Evolutionary conservation across 2,797 vertebrate species (phyloP).

Genomic region (Nasua narica): DNA sequence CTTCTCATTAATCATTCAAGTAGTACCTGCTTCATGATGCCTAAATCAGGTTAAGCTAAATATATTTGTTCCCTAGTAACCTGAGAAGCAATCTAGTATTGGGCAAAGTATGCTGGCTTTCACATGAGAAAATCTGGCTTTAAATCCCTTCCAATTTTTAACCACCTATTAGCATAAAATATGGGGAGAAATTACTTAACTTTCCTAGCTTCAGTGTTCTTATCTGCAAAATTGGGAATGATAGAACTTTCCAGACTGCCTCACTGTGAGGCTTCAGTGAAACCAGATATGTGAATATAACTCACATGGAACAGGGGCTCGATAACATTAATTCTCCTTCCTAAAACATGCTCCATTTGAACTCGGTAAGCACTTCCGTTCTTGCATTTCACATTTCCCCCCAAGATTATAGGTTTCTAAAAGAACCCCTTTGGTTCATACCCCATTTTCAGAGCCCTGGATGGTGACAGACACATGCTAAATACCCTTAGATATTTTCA

Average conservation of each 20-base stretch:
- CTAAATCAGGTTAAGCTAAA: neutral
- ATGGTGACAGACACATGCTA: neutral
- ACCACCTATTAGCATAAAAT: neutral
- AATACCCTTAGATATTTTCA: neutral
- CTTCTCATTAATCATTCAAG: neutral
- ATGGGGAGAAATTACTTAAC: neutral
- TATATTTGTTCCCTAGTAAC: neutral
- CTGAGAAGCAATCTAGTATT: neutral
- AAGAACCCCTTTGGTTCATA: neutral
- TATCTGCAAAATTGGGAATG: neutral
- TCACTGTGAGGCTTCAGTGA: neutral
- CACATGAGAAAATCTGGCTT: neutral
- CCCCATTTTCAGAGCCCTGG: neutral
- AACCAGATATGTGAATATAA: neutral
- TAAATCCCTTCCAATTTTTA: constrained; percentile 35
- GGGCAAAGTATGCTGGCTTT: neutral
- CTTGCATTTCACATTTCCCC: neutral
- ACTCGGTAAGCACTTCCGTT: neutral
- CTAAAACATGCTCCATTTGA: neutral
- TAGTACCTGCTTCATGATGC: neutral
- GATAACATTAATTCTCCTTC: neutral
- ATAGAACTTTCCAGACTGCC: neutral
- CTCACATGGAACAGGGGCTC: neutral
- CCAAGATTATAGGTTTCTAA: neutral
- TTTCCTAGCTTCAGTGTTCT: neutral